Evolutionary conservation across 2,797 vertebrate genomes (phyloP).

Genomic region (Ptychobarbus kaznakovi): DNA sequence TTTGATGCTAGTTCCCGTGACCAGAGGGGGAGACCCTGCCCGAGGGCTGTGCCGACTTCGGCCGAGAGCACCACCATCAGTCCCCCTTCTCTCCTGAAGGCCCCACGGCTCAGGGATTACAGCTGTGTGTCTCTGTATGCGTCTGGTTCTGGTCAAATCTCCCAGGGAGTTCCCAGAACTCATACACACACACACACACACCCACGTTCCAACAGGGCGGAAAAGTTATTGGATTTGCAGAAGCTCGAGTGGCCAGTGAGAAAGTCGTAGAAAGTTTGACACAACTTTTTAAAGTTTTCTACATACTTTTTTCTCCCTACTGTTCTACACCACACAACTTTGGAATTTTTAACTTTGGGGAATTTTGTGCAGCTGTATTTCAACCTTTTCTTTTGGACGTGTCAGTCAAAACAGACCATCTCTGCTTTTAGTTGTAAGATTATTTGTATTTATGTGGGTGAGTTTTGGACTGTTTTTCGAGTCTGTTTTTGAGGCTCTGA

Average conservation of each 20-base stretch:
- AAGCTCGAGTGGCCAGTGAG: slow-evolving; percentile 23
- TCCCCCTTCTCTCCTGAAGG: slow-evolving; percentile 25
- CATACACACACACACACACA: slow-evolving; percentile 38
- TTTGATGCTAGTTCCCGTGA: slow-evolving; percentile 36
- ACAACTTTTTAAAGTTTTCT: slow-evolving; percentile 22
- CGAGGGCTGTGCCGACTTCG: slow-evolving; percentile 27
- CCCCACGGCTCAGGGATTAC: slow-evolving; percentile 38
- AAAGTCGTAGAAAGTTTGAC: slow-evolving; percentile 9
- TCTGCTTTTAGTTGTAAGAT: not conserved
- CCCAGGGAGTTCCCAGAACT: slow-evolving; percentile 49
- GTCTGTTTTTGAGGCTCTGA: not conserved
- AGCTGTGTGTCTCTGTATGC: slow-evolving; percentile 29
- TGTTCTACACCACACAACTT: not conserved
- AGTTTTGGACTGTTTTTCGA: slow-evolving; percentile 19
- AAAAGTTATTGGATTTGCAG: slow-evolving; percentile 34
- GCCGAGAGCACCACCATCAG: slow-evolving; percentile 10
- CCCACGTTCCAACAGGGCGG: slow-evolving; percentile 24
- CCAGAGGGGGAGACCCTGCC: slow-evolving; percentile 22
- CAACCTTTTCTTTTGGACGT: not conserved
- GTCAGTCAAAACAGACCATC: slow-evolving; percentile 27
- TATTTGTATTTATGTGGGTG: slow-evolving; percentile 24
- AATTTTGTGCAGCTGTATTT: not conserved
- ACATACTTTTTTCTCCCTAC: not conserved
- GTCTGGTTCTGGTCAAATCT: slow-evolving; percentile 40
- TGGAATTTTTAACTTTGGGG: not conserved